Conservation (phyloP, 2,113 vertebrate species). For the Pteropus alecto region DNA sequence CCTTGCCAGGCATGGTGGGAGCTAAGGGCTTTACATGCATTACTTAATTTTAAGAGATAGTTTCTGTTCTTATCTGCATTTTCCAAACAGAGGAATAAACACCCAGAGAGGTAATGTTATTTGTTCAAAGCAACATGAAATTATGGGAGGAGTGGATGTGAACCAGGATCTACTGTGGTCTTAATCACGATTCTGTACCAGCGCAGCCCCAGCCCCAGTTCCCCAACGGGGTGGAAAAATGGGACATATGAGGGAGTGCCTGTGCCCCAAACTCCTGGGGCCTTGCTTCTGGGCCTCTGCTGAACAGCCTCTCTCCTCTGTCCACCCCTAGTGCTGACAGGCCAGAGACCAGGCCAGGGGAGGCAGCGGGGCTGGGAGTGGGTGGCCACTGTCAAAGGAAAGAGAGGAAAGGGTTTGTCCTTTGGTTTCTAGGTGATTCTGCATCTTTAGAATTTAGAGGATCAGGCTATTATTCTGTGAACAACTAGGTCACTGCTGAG, state of each 20-base stretch:
- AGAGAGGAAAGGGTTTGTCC: not conserved
- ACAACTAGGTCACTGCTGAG: constrained; percentile 61
- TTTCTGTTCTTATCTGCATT: not conserved
- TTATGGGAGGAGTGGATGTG: not conserved
- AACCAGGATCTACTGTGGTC: not conserved
- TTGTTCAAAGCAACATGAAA: not conserved
- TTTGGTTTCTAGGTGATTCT: not conserved
- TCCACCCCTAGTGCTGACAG: no score
- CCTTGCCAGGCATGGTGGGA: fast-evolving
- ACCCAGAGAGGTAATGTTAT: fast-evolving
- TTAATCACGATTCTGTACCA: not conserved
- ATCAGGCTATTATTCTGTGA: constrained; percentile 10
- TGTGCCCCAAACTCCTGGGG: not conserved
- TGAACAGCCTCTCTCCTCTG: not conserved
- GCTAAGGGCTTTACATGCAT: fast-evolving
- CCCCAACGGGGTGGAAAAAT: fast-evolving
- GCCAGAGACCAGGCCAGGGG: not conserved
- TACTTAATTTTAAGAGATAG: not conserved
- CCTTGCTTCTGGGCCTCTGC: not conserved
- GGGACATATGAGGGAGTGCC: fast-evolving
- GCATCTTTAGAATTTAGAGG: constrained; percentile 10
- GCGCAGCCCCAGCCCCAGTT: not conserved
- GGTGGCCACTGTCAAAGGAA: not conserved
- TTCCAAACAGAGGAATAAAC: not conserved
- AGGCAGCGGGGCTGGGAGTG: no score